Evolutionary conservation across 2,113 vertebrate genomes (phyloP), one percentile per base, ranked within the genome.

Genomic region (Oreotrochilus melanogaster): DNA sequence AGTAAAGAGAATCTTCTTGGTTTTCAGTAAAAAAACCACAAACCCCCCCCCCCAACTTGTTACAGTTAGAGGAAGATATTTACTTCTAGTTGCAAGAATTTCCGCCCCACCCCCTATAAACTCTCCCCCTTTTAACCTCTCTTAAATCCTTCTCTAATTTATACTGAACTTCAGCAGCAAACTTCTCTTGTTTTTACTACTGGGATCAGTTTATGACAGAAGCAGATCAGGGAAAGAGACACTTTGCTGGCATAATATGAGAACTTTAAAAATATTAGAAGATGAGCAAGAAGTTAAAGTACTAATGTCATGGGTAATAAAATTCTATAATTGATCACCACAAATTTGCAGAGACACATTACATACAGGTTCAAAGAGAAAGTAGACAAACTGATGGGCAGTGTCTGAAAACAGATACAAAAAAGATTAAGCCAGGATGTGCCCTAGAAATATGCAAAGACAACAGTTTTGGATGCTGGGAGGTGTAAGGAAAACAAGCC

Each of bases 51-150:
- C n/a, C n/a, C 35, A 37, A 37, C 1, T 0, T 37, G 73, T 67
- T 51, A 76, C 4, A 37, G 2, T 53, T 65, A 43, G 14, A 30
- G 22, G 10, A 64, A 64, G 39, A 4, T 30, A 0, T 18, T 88
- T 75, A 8, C 21, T 57, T 83, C 18, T 84, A 54, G 30, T 24
- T 15, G 45, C 6, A 76, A 61, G 35, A 80, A 25, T 43, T 51
- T 3, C n/a, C n/a, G n/a, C n/a, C n/a, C n/a, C n/a, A n/a, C n/a
- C 3, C 2, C 1, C 16, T 18, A 8, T 15, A 37, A 37, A 37
- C 35, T 37, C 35, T 37, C 35, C 11, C 6, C 24, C 7, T 35
- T 7, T 37, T 37, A 37, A 37, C 31, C 5, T 10, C 58, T 75
- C 48, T 73, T 16, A 56, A 67, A 45, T 22, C 21, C 6, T 27